Evolutionary conservation across 2,888 invertebrate genomes (phyloP).

Genomic region (Lasioglossum morio): DNA sequence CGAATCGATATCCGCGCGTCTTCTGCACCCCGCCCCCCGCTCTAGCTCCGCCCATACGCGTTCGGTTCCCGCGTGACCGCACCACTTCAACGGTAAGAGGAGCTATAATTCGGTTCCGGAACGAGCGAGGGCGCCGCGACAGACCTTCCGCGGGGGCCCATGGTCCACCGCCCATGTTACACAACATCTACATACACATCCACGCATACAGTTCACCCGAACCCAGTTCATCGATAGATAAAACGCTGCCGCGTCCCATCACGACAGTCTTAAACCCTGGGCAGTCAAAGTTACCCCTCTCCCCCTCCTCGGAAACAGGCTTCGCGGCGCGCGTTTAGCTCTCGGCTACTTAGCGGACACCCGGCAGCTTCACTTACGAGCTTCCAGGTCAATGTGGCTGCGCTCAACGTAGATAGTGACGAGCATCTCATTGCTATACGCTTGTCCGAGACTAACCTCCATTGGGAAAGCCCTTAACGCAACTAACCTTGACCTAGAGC

Average conservation of each 20-base stretch:
- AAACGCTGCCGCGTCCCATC: constrained; percentile 18
- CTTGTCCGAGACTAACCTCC: not conserved
- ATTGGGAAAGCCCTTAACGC: not conserved
- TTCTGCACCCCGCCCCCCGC: constrained; percentile 31
- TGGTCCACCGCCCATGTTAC: not conserved
- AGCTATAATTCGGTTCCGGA: not conserved
- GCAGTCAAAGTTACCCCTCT: constrained; percentile 53
- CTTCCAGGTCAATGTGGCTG: constrained; percentile 17
- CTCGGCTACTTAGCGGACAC: constrained; percentile 15
- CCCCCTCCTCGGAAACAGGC: not conserved
- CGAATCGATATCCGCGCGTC: constrained; percentile 43
- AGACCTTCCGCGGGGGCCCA: not conserved
- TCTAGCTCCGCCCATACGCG: constrained; percentile 9
- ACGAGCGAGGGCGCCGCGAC: constrained; percentile 9
- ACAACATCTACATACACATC: constrained; percentile 49
- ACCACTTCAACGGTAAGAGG: constrained; percentile 33
- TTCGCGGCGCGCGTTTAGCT: constrained; percentile 28
- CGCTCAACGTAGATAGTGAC: constrained; percentile 7
- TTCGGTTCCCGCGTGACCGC: not conserved
- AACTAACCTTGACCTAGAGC: not conserved
- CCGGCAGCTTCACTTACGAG: constrained; percentile 14
- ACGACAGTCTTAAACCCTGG: constrained; percentile 69
- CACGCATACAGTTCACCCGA: constrained; percentile 42
- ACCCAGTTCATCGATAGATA: not conserved
- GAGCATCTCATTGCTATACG: constrained; percentile 6